Evolutionary conservation across 2,888 invertebrate genomes (phyloP), one percentile per base, ranked within the genome.

Genomic region (Rhodophaea formosa): DNA sequence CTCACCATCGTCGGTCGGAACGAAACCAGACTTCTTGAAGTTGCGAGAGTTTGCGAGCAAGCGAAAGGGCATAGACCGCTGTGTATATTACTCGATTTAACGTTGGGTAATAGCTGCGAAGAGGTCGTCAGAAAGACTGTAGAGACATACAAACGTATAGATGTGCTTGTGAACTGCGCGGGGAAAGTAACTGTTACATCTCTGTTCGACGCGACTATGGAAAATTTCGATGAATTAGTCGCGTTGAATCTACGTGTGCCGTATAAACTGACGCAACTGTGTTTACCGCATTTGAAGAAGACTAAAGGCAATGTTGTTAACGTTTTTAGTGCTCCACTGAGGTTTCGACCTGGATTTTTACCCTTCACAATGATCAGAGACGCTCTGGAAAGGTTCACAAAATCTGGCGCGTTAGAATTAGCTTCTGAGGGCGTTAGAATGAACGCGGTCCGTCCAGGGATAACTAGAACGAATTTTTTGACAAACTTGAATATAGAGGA

Each of bases 371-470:
- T 84, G 79, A 74, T 80, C 8, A 65, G 69, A 58, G 80, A 81
- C 42, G 85, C 84, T 0, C 44, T 85, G 55, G 80, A 83, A 45
- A 70, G 74, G 23, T 85, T 86, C 58, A 84, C 85, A 0, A 78
- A 75, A 47, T 70, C 78, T 0, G 83, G 80, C 2, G 80, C 80
- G 1, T 61, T 80, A 7, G 86, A 86, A 60, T 57, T 84, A n/a
- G 77, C 76, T 0, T 66, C 72, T 0, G 84, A 81, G 58, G 84
- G 83, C 0, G 72, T 86, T 0, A 71, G 82, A 53, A 84, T 86
- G 77, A 86, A 85, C 46, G 83, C 83, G 1, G 85, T 86, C 0
- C 66, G 84, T 17, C 82, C 86, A 1, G 86, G 84, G 0, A 67
- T 83, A 8, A 82, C 79, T 0, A 72, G 84, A 53, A 86, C 85